Conservation (phyloP, 2,888 invertebrate genomes). For the Julus scandinavius region DNA sequence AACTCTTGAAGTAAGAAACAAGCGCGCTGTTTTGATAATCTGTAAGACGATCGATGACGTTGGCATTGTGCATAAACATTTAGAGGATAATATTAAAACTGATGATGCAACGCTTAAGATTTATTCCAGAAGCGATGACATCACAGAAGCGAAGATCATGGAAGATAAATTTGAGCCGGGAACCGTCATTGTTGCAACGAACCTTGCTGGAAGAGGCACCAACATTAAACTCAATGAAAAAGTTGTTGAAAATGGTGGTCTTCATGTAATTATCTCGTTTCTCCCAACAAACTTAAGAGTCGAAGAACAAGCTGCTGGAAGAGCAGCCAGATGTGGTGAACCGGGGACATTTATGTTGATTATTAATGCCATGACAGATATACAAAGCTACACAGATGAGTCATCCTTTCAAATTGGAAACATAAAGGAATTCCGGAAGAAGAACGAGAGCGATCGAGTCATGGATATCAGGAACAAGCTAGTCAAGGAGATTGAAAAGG, state of each 20-base stretch:
- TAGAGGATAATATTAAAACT: conserved; percentile 56
- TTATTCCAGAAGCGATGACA: conserved; percentile 51
- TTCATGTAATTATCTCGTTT: conserved; percentile 66
- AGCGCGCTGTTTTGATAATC: conserved; percentile 63
- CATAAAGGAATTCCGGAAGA: conserved; percentile 60
- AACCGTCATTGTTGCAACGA: conserved; percentile 65
- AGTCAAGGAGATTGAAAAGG: conserved; percentile 59
- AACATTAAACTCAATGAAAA: conserved; percentile 63
- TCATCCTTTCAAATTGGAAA: conserved; percentile 58
- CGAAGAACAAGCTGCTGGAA: conserved; percentile 66
- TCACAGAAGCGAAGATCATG: conserved; percentile 58
- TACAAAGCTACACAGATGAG: conserved; percentile 52
- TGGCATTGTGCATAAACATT: conserved; percentile 58
- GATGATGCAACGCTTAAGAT: conserved; percentile 47
- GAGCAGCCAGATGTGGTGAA: conserved; percentile 65
- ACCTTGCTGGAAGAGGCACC: conserved; percentile 66
- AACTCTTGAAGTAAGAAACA: conserved; percentile 41
- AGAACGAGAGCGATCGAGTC: conserved; percentile 60
- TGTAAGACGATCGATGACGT: conserved; percentile 61
- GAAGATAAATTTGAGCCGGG: conserved; percentile 58
- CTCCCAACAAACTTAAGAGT: conserved; percentile 65
- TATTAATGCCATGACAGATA: conserved; percentile 58
- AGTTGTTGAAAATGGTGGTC: conserved; percentile 62
- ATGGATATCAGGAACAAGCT: conserved; percentile 60
- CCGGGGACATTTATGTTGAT: conserved; percentile 60